These are phyloP conservation scores for Caerostris darwini DNA, from an alignment of 1,140 invertebrate species.

Conservation along the genomic window DNA sequence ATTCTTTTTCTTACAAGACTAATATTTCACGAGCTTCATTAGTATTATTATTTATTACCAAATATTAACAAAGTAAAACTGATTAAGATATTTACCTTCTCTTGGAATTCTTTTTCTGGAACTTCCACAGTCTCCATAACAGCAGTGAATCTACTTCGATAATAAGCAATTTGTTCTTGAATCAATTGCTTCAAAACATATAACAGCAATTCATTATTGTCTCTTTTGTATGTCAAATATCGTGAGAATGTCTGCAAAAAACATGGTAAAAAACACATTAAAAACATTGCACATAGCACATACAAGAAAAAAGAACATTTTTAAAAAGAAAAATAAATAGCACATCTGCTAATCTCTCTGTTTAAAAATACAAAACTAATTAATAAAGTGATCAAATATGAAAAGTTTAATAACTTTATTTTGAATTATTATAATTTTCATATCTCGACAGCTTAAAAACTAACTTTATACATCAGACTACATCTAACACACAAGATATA, in stretches of 20 bases:
- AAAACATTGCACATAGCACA: background rate
- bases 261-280: background rate
- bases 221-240: constrained; percentile 96
- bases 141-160: constrained; percentile 89
- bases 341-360: no score
- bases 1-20: no score
- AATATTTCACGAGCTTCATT: no score
- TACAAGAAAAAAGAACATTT: background rate
- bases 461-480: no score
- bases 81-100: constrained; percentile 85
- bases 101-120: constrained; percentile 93
- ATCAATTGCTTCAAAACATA: constrained; percentile 97
- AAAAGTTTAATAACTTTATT: no score
- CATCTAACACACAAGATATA: no score
- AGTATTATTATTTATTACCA: background rate
- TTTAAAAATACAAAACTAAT: no score
- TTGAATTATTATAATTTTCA: no score
- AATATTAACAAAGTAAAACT: background rate
- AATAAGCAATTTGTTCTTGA: constrained; percentile 93
- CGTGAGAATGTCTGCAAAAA: constrained; percentile 92
- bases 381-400: no score
- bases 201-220: constrained; percentile 97
- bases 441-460: no score
- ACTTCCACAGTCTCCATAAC: constrained; percentile 88
- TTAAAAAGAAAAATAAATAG: no score